Percentiles rank a stretch among this genome's conserved stretches.
phyloP scores from a whole-genome alignment of 1,140 invertebrate species.

The Bombus difficillimus region DNA sequence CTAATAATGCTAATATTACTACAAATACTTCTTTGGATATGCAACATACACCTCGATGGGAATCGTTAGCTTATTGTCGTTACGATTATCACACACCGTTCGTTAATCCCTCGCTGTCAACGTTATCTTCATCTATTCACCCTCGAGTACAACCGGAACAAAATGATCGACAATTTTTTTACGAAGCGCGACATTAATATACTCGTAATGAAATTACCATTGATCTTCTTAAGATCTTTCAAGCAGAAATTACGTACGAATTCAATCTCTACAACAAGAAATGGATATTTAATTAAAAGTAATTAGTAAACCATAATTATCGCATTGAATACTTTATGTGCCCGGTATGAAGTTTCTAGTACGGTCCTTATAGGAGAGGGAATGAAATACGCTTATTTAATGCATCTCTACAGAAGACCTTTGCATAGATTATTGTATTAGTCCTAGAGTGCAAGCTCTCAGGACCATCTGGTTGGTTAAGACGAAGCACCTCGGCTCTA shows the following conservation, averaged over 20 bases:
- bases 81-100: slow-evolving; percentile 79
- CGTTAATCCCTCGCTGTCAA: slow-evolving; percentile 60
- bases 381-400: not conserved
- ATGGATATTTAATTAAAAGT: not conserved
- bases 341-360: not conserved
- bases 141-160: slow-evolving; percentile 66
- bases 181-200: slow-evolving; percentile 70
- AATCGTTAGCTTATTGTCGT: slow-evolving; percentile 79
- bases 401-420: not conserved
- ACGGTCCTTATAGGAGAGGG: not conserved
- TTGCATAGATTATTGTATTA: not conserved
- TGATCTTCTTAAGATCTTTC: not conserved
- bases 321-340: not conserved
- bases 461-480: not conserved
- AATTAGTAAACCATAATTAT: too few relatives aligned
- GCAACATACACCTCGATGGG: slow-evolving; percentile 78
- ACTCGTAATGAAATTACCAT: too few relatives aligned
- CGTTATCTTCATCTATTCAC: slow-evolving; percentile 67
- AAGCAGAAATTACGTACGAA: not conserved
- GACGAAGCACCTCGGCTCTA: too few relatives aligned
- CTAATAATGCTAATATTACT: slow-evolving; percentile 19
- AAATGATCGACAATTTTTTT: slow-evolving; percentile 70
- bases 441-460: not conserved
- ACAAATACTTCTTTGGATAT: slow-evolving; percentile 67
- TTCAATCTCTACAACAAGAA: not conserved